These are phyloP conservation scores for Mesoclemmys tuberculata DNA, from an alignment of 2,113 vertebrate species.

Conservation along the genomic window DNA sequence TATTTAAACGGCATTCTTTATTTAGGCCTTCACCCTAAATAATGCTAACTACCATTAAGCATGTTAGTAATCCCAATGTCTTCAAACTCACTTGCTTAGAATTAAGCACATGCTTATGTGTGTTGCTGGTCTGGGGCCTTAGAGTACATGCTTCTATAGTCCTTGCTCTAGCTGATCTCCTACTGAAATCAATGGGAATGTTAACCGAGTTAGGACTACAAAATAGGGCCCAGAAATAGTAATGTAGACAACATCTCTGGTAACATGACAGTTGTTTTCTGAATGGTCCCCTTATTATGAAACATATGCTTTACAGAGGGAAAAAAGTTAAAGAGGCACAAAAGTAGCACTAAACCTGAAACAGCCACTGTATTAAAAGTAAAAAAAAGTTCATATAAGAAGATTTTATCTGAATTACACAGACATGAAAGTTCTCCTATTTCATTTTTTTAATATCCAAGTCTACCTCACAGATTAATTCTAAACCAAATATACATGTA, in stretches of 20 bases:
- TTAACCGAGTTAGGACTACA: neutral
- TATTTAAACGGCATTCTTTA: neutral
- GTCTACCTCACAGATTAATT: neutral
- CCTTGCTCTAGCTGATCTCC: neutral
- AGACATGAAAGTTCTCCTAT: neutral
- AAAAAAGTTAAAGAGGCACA: neutral
- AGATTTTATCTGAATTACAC: neutral
- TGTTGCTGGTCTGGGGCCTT: neutral
- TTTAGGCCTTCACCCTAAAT: neutral
- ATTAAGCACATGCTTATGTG: neutral
- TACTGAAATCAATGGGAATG: neutral
- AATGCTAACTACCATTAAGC: neutral
- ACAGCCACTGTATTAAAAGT: neutral
- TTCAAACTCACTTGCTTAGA: neutral
- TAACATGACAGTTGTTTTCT: neutral
- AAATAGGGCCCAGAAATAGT: neutral
- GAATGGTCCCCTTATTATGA: neutral
- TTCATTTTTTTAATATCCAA: neutral
- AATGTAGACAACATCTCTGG: neutral
- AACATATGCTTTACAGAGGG: neutral
- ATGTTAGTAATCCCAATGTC: neutral
- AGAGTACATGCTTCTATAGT: fast-evolving
- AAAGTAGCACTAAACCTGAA: neutral
- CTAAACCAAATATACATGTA: neutral
- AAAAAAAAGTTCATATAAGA: neutral